Percentiles rank a stretch among this genome's conserved stretches.
Evolutionary conservation across 2,113 vertebrate species (phyloP).

Genomic region (Elephantulus edwardii): DNA sequence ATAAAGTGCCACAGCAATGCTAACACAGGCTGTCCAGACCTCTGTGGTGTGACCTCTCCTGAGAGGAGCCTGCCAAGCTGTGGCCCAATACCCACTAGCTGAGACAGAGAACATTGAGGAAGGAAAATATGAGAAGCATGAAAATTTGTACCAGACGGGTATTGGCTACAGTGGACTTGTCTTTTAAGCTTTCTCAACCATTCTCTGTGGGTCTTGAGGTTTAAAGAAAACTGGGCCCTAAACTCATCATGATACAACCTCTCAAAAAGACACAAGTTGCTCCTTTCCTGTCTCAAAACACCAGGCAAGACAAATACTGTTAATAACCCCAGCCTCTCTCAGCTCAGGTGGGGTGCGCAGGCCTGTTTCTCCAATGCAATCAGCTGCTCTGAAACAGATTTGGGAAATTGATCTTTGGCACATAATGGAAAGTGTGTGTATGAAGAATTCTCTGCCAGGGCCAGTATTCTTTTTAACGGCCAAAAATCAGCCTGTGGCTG

Average conservation of each 20-base stretch:
- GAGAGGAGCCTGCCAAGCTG: background rate
- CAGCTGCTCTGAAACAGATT: constrained; percentile 80
- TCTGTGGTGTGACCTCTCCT: constrained; percentile 40
- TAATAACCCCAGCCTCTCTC: constrained; percentile 61
- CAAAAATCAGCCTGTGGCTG: constrained; percentile 60
- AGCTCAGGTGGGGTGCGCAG: constrained; percentile 14
- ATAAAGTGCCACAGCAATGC: constrained; percentile 22
- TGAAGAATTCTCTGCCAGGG: constrained; percentile 60
- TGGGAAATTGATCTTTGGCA: constrained; percentile 78
- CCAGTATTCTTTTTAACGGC: constrained; percentile 75
- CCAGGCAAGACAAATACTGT: constrained; percentile 61
- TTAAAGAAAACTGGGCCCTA: background rate
- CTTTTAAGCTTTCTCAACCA: background rate
- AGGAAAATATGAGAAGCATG: constrained; percentile 18
- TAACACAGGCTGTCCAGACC: background rate
- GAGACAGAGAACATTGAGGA: background rate
- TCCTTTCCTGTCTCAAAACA: constrained; percentile 54
- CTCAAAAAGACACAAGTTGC: background rate
- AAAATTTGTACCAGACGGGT: background rate
- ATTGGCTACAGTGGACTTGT: accelerated
- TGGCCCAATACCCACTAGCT: constrained; percentile 25
- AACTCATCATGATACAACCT: background rate
- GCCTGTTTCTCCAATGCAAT: constrained; percentile 20
- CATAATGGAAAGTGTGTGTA: constrained; percentile 65
- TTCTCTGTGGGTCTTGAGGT: background rate